Evolutionary conservation across 23 tunicate species (phyloP).

Genomic region (Styela plicata): DNA sequence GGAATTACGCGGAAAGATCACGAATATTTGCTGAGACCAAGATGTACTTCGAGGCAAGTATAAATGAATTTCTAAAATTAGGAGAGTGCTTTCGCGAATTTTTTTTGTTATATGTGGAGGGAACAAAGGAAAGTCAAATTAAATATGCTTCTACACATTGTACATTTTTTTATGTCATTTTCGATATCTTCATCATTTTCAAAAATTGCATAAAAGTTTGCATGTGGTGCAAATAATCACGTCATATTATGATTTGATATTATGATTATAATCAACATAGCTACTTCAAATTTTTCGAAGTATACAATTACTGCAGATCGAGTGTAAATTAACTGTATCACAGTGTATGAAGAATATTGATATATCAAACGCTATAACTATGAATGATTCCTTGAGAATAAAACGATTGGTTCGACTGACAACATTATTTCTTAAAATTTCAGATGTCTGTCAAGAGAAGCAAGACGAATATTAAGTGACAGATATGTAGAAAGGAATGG

Average conservation of each 20-base stretch:
- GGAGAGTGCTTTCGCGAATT: background rate
- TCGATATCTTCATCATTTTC: background rate
- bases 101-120: background rate
- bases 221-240: too few species aligned
- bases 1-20: slow-evolving; percentile 35
- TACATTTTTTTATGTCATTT: too few species aligned
- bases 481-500: background rate
- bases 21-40: slow-evolving; percentile 32
- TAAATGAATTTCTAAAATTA: background rate
- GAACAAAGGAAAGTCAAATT: background rate
- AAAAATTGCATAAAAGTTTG: background rate
- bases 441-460: background rate
- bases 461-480: background rate
- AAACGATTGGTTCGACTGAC: background rate
- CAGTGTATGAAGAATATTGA: too few species aligned
- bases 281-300: too few species aligned
- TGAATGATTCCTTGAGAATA: background rate
- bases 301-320: too few species aligned
- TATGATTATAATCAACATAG: background rate
- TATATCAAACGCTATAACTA: too few species aligned
- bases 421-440: background rate
- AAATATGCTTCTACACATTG: background rate
- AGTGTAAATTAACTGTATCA: too few species aligned
- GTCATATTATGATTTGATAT: background rate
- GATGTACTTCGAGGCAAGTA: slow-evolving; percentile 49